phyloP scores from a whole-genome alignment of 2,888 invertebrate genomes.

The Tanypteryx hageni region DNA sequence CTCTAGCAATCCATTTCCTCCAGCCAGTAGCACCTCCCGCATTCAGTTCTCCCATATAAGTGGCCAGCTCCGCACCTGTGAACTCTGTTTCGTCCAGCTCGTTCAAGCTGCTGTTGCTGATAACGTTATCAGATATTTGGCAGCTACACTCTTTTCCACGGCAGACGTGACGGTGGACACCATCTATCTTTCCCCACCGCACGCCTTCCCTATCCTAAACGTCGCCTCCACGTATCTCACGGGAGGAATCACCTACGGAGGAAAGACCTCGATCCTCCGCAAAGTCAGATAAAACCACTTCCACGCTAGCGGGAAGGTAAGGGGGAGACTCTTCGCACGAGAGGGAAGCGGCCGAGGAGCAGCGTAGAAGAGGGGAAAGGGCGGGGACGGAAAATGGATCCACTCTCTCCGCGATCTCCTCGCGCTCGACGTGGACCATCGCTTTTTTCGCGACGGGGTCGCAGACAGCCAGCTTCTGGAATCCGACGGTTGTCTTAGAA shows the following conservation, averaged over 20 bases:
- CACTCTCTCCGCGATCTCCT: background rate
- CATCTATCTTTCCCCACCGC: conserved; percentile 68
- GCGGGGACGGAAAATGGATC: background rate
- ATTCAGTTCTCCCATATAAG: conserved; percentile 84
- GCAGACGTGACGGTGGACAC: conserved; percentile 43
- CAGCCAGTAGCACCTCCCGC: conserved; percentile 69
- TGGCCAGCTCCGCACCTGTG: conserved; percentile 82
- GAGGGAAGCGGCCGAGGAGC: background rate
- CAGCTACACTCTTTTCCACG: conserved; percentile 69
- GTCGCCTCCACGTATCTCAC: background rate
- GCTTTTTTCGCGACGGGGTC: background rate
- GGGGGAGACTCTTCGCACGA: background rate
- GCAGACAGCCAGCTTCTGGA: background rate
- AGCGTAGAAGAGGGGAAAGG: background rate
- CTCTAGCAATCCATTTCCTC: conserved; percentile 28
- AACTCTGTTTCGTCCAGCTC: conserved; percentile 84
- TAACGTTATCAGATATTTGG: conserved; percentile 75
- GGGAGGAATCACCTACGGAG: background rate
- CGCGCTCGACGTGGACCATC: conserved; percentile 5
- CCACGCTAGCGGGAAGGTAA: no score
- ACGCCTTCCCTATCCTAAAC: conserved; percentile 68
- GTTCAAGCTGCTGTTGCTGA: conserved; percentile 86
- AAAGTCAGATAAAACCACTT: no score
- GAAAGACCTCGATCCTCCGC: background rate
- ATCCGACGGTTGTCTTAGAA: no score